phyloP scores from a whole-genome alignment of 2,797 vertebrate genomes.

The Picus viridis region DNA sequence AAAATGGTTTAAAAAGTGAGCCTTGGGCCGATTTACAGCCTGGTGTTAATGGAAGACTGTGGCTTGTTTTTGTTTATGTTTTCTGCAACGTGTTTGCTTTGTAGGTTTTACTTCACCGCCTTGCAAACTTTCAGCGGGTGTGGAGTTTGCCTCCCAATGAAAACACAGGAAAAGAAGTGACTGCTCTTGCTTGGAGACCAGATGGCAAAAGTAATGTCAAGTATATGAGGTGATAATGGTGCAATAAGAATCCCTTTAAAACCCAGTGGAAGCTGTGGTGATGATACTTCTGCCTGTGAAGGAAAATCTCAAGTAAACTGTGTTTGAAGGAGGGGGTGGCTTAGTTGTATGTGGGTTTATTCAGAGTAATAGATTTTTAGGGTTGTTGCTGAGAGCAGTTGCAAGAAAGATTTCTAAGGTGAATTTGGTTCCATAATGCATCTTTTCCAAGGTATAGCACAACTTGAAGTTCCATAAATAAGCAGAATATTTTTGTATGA shows the following conservation, averaged over 20 bases:
- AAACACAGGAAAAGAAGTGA: constrained; percentile 95
- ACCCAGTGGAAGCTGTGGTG: neutral
- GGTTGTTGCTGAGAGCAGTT: neutral
- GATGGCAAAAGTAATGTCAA: constrained; percentile 94
- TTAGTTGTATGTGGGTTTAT: neutral
- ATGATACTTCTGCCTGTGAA: neutral
- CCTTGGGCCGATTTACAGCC: neutral
- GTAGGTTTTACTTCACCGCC: constrained; percentile 95
- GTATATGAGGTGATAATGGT: neutral
- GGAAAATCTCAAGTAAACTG: neutral
- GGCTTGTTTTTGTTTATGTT: neutral
- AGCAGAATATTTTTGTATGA: neutral
- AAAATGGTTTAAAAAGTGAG: neutral
- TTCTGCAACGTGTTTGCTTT: neutral
- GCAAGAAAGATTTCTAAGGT: neutral
- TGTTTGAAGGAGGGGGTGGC: neutral
- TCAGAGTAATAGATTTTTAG: neutral
- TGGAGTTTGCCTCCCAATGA: constrained; percentile 96
- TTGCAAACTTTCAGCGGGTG: constrained; percentile 95
- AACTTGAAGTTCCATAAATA: neutral
- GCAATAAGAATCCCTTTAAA: neutral
- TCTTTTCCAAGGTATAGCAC: neutral
- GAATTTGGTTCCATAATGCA: neutral
- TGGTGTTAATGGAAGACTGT: fast-evolving
- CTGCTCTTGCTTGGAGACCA: constrained; percentile 96